Base-by-base conservation (phyloP, 2,113 vertebrate genomes). In the Indicator indicator region DNA sequence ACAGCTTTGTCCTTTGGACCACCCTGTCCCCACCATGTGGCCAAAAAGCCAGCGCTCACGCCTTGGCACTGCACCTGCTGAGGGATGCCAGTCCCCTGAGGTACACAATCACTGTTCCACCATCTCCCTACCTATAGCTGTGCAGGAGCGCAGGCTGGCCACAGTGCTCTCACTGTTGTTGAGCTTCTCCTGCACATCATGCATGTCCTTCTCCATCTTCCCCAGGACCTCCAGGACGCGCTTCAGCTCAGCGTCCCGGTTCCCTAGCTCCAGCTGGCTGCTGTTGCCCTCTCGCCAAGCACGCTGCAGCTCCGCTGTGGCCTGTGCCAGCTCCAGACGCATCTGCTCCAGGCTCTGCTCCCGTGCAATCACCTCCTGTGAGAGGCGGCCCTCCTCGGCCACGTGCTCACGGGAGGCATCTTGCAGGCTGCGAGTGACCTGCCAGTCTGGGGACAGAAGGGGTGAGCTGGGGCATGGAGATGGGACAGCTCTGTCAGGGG, bases 81-180 rank as follows among this genome's bases (percentile, higher is more conserved):
- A 63, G 33, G 5, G 5, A 2, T 59, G 27, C 52, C 55, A 58
- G 14, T 33, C 20, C 48, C 11, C 30, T 12, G 10, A 18, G 23
- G 12, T 11, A 80, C 3, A 16, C 48, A 21, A 19, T 30, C n/a
- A 46, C 69, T 28, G 23, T 38, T 44, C 52, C 68, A 15, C 19
- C 88, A 24, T 11, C 2, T 0, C n/a, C 85, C 2, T 93, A 96
- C 96, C 96, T 83, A 94, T 83, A 38, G 90, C 92, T 0, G 59
- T 93, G 88, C 93, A 96, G 52, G 96, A 93, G n/a, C 96, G 96
- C 60, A 96, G 85, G 42, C 69, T 40, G 36, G 82, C 88, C 71
- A 96, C 95, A 0, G 78, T 91, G 88, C 1, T 94, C 68, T 95
- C 92, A 0, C 95, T 95, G 85, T 0, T 79, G 69, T 95, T 96